Evolutionary conservation across 2,113 vertebrate species (phyloP), one percentile per base, ranked within the genome.

Genomic region (Thryonomys swinderianus): DNA sequence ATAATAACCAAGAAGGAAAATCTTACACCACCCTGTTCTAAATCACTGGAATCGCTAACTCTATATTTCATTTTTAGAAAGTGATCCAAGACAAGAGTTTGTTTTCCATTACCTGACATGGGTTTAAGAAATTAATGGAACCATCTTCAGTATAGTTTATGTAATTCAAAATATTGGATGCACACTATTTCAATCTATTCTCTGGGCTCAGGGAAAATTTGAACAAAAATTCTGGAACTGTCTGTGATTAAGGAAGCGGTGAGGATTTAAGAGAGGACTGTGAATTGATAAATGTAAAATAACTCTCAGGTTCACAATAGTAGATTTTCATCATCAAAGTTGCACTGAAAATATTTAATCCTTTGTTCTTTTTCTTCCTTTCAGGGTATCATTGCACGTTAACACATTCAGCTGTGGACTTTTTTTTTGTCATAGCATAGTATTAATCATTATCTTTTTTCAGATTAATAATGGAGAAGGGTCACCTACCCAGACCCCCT

Each of bases 61-160:
- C 48, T 34, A 13, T 83, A 62, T 79, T 51, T 96, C 76, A 94
- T 62, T 76, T 95, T 95, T 90, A 91, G 86, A 91, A 89, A 55
- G 57, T 1, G 7, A 94, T 59, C 40, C 0, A 1, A 90, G 42
- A 81, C 84, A 30, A 23, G 86, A 82, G 66, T 87, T 97, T 92
- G 74, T 94, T 95, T 97, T 90, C 66, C 48, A 95, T 88, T 96
- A 85, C 86, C 64, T 91, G 76, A 94, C 25, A 51, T 79, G 37
- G 61, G 34, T 21, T 90, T 83, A 86, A 91, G 67, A 88, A 92
- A 90, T 85, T 79, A 94, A 80, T 59, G 27, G 37, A 92, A 88
- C 61, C 34, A 69, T 86, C 84, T 96, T 95, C 71, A 67, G 42
- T 51, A 62, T 34, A 76, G 37, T 94, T 96, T 82, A 62, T 0